phyloP scores from a whole-genome alignment of 2,888 invertebrate species.

The Dexiosoma caninum region DNA sequence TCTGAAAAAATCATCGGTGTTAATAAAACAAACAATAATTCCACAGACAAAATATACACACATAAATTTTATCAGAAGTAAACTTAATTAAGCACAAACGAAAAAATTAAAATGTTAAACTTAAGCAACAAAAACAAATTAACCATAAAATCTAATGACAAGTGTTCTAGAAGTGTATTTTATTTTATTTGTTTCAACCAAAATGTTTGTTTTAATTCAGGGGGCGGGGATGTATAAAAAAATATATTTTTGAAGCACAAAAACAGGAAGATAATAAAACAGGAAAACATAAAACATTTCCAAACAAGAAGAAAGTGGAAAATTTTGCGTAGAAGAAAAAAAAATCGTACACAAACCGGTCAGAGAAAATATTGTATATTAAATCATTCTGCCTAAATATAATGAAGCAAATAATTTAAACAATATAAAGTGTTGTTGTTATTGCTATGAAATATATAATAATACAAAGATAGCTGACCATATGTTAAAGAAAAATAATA shows the following conservation, averaged over 20 bases:
- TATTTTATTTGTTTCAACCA: neutral
- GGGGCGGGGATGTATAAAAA: constrained; percentile 40
- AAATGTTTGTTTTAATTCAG: neutral
- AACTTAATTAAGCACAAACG: constrained; percentile 23
- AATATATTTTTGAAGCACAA: constrained; percentile 19
- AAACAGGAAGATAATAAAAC: constrained; percentile 50
- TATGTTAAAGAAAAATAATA: constrained; percentile 45
- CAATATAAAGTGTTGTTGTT: constrained; percentile 1
- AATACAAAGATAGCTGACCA: constrained; percentile 38
- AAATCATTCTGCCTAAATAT: neutral
- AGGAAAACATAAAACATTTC: constrained; percentile 36
- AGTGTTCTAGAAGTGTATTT: neutral
- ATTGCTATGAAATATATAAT: neutral
- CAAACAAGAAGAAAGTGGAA: constrained; percentile 40
- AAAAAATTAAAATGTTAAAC: constrained; percentile 21
- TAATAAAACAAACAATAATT: constrained; percentile 51
- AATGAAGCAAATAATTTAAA: neutral
- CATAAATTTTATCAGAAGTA: constrained; percentile 3
- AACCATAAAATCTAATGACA: constrained; percentile 22
- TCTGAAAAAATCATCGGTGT: constrained; percentile 17
- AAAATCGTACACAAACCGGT: constrained; percentile 54
- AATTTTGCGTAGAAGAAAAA: constrained; percentile 46
- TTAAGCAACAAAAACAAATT: constrained; percentile 1
- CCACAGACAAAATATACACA: constrained; percentile 10
- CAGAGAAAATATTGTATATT: constrained; percentile 15